Conservation (phyloP, 1,140 invertebrate genomes). For the Aphidius gifuensis region DNA sequence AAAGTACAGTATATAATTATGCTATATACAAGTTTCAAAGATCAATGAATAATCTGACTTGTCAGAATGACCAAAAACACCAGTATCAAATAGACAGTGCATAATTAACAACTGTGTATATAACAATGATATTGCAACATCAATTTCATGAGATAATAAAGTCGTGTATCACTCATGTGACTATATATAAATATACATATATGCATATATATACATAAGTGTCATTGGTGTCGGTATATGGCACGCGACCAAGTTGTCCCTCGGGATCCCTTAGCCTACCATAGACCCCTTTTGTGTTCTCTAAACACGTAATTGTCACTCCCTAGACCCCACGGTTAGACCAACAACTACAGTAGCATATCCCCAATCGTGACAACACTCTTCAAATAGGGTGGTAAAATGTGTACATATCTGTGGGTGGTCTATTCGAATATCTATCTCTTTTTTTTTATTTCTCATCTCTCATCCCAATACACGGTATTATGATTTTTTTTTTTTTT, state of each 20-base stretch:
- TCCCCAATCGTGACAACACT: conserved; percentile 20
- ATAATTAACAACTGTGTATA: conserved; percentile 4
- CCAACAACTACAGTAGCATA: conserved; percentile 13
- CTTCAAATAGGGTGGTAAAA: conserved; percentile 18
- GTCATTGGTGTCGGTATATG: conserved; percentile 20
- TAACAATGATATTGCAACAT: conserved; percentile 11
- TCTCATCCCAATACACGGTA: neutral
- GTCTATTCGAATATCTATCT: conserved; percentile 6
- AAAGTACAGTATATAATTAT: too few relatives aligned
- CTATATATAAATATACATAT: neutral
- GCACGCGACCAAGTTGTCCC: conserved; percentile 43
- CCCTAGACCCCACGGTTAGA: conserved; percentile 16
- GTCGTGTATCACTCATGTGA: neutral
- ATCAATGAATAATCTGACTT: neutral
- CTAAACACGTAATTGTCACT: conserved; percentile 49
- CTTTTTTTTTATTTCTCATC: neutral
- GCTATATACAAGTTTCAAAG: neutral
- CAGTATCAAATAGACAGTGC: neutral
- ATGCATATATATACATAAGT: neutral
- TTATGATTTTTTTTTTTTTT: conserved; percentile 14
- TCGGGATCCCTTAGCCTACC: conserved; percentile 29
- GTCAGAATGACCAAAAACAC: neutral
- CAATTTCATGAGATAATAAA: conserved; percentile 13
- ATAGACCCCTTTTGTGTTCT: conserved; percentile 38
- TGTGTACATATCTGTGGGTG: neutral